These are phyloP conservation scores for Orycteropus afer DNA, from an alignment of 2,113 vertebrate genomes.

Conservation along the genomic window DNA sequence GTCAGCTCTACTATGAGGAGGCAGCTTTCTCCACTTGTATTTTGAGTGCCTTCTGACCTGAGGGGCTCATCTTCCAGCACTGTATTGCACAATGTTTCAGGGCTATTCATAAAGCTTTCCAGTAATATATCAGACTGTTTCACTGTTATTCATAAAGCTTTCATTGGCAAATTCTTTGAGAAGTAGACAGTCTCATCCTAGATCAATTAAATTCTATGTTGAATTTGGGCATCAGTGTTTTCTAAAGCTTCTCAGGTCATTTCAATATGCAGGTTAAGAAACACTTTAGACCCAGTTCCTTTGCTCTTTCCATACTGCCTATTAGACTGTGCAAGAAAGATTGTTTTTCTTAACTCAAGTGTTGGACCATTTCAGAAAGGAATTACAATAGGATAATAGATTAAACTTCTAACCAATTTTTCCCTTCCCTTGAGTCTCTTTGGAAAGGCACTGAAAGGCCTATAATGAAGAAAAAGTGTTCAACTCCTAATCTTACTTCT, in stretches of 20 bases:
- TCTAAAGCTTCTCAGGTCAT: not conserved
- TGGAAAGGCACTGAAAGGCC: not conserved
- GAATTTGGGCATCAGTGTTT: not conserved
- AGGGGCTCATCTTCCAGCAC: no score
- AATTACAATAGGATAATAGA: not conserved
- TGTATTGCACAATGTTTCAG: no score
- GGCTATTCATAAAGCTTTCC: no score
- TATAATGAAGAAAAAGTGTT: not conserved
- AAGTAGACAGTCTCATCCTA: no score
- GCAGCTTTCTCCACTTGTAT: no score
- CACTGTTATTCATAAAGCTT: no score
- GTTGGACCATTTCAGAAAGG: not conserved
- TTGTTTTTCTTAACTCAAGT: not conserved
- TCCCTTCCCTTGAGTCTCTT: not conserved
- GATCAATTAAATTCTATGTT: not conserved
- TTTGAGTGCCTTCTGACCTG: no score
- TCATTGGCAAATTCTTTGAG: no score
- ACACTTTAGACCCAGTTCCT: not conserved
- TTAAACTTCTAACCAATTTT: not conserved
- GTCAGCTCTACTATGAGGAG: no score
- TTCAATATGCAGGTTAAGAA: not conserved
- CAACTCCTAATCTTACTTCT: not conserved
- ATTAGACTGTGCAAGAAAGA: not conserved
- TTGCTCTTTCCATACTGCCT: not conserved
- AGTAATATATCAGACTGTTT: no score